Evolutionary conservation across 1,140 invertebrate species (phyloP).

Genomic region (Danaus melanippus): DNA sequence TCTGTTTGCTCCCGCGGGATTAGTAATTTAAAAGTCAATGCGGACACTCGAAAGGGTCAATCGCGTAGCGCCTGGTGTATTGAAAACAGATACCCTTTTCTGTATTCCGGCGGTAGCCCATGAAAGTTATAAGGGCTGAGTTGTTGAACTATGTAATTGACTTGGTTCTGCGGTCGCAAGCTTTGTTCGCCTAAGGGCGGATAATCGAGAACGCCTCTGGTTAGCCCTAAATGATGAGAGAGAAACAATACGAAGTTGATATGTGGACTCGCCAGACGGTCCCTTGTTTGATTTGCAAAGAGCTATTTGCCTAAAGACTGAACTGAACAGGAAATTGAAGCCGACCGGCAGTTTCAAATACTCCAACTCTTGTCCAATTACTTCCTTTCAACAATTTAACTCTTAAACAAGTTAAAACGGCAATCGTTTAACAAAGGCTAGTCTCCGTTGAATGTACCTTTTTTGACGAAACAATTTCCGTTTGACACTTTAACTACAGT

Average conservation of each 20-base stretch:
- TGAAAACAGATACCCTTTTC: conserved; percentile 71
- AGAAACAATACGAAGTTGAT: conserved; percentile 69
- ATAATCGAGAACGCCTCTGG: conserved; percentile 70
- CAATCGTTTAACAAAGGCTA: conserved; percentile 47
- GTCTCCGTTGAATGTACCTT: conserved; percentile 25
- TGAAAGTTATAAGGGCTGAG: conserved; percentile 71
- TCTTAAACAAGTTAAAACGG: conserved; percentile 45
- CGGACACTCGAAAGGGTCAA: conserved; percentile 70
- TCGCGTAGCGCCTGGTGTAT: conserved; percentile 57
- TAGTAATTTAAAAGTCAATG: conserved; percentile 73
- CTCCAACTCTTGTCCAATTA: conserved; percentile 62
- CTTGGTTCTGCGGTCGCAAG: conserved; percentile 64
- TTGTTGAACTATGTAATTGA: conserved; percentile 72
- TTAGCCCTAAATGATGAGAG: conserved; percentile 55
- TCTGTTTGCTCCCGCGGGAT: conserved; percentile 65
- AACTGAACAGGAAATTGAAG: conserved; percentile 60
- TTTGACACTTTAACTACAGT: conserved; percentile 37
- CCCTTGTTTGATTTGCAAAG: conserved; percentile 70
- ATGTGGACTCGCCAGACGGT: conserved; percentile 62
- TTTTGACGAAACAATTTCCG: conserved; percentile 51
- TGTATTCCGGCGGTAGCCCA: conserved; percentile 66
- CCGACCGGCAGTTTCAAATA: conserved; percentile 43
- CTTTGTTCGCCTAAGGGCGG: conserved; percentile 63
- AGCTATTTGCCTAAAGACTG: conserved; percentile 65
- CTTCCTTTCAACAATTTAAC: conserved; percentile 55